phyloP scores from a whole-genome alignment of 2,797 vertebrate genomes.

The Macrochelys suwanniensis region DNA sequence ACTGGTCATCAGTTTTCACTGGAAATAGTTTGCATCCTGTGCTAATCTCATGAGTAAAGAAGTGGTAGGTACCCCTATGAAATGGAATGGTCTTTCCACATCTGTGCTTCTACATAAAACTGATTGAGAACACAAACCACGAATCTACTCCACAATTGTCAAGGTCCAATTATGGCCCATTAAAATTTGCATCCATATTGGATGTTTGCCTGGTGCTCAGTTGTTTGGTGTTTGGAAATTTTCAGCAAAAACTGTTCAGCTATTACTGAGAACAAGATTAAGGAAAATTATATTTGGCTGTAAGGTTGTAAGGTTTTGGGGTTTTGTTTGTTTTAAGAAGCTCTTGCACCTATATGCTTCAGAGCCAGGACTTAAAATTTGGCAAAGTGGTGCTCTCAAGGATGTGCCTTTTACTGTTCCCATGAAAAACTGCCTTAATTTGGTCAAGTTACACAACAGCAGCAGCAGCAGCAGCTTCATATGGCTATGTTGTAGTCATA shows the following conservation, averaged over 20 bases:
- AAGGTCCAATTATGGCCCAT: background rate
- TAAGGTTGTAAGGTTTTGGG: background rate
- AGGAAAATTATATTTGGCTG: background rate
- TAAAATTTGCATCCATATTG: background rate
- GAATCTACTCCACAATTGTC: background rate
- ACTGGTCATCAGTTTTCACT: background rate
- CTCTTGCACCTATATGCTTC: background rate
- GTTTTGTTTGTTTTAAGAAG: background rate
- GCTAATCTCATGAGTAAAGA: background rate
- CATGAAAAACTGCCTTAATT: fast-evolving
- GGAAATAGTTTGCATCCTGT: background rate
- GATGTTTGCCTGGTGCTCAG: background rate
- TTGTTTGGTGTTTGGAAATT: background rate
- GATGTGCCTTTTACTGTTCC: background rate
- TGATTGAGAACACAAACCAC: background rate
- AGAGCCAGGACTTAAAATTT: background rate
- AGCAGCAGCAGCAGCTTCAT: background rate
- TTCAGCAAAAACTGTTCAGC: background rate
- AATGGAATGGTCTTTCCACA: background rate
- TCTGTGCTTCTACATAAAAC: background rate
- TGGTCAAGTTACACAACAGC: background rate
- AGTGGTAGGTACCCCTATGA: background rate
- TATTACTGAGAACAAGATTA: background rate
- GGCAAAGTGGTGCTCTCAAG: background rate
- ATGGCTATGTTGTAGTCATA: background rate